These are phyloP conservation scores for Nymphalis polychloros DNA, from an alignment of 2,888 invertebrate species.

Conservation along the genomic window DNA sequence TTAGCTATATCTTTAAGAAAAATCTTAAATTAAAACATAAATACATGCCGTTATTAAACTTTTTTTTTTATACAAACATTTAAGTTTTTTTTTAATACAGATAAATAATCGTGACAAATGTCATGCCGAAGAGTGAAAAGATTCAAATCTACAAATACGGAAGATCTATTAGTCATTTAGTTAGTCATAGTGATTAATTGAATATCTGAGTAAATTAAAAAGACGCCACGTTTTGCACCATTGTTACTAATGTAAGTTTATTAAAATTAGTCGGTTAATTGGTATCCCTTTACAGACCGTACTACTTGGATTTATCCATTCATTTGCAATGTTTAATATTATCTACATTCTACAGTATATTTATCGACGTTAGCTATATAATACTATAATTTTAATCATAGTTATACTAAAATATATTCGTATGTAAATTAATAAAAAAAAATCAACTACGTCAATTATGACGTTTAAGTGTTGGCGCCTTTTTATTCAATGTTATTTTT, in stretches of 20 bases:
- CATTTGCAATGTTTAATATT: slow-evolving; percentile 27
- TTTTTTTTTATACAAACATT: neutral
- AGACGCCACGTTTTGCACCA: slow-evolving; percentile 29
- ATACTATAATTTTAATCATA: no score
- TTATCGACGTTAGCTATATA: no score
- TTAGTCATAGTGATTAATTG: slow-evolving; percentile 39
- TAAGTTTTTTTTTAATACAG: neutral
- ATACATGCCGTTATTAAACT: neutral
- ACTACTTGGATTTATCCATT: slow-evolving; percentile 26
- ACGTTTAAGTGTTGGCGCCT: neutral
- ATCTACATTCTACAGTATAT: slow-evolving; percentile 1
- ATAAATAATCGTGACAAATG: slow-evolving; percentile 1
- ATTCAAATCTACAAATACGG: slow-evolving; percentile 25
- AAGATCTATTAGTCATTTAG: slow-evolving; percentile 40
- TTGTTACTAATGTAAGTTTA: slow-evolving; percentile 40
- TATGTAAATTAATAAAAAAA: neutral
- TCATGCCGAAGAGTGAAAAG: slow-evolving; percentile 20
- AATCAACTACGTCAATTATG: neutral
- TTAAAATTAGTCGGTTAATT: slow-evolving; percentile 52
- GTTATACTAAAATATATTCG: no score
- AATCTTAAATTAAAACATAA: neutral
- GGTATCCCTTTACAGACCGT: slow-evolving; percentile 31
- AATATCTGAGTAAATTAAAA: slow-evolving; percentile 25
- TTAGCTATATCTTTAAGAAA: no score
- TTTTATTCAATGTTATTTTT: neutral